Conservation (phyloP, 2,113 vertebrate species). For the Pogonocichla stellata region DNA sequence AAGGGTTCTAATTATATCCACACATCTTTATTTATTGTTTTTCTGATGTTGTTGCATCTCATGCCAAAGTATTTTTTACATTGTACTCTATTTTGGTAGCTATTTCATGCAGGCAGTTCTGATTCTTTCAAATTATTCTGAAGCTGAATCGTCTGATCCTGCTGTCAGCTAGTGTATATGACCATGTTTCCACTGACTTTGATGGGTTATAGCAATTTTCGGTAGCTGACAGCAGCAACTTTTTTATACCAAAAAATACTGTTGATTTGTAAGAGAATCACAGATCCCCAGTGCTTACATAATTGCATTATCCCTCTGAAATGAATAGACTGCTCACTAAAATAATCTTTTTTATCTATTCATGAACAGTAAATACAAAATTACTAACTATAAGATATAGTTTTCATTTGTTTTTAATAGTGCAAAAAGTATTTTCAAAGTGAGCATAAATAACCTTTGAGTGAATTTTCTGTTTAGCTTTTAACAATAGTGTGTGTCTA, state of each 20-base stretch:
- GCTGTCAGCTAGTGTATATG: not conserved
- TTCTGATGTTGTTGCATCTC: not conserved
- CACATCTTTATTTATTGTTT: not conserved
- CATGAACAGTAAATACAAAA: not conserved
- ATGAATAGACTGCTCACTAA: not conserved
- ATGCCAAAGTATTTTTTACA: not conserved
- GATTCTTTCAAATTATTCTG: slow-evolving; percentile 36
- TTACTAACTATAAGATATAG: not conserved
- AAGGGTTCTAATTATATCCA: slow-evolving; percentile 5
- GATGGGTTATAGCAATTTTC: slow-evolving; percentile 10
- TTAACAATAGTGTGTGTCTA: not conserved
- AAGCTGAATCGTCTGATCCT: not conserved
- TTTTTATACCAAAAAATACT: not conserved
- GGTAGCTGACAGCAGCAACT: not conserved
- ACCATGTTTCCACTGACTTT: not conserved
- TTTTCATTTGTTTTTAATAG: not conserved
- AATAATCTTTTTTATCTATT: not conserved
- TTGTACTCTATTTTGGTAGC: not conserved
- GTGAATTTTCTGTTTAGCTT: not conserved
- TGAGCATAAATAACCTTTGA: not conserved
- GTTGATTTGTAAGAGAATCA: not conserved
- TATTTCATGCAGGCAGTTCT: not conserved
- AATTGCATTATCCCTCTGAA: not conserved
- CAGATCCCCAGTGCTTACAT: not conserved
- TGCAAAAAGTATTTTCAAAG: not conserved